Base-by-base conservation (phyloP, 2,888 invertebrate genomes). In the Agrochola circellaris region DNA sequence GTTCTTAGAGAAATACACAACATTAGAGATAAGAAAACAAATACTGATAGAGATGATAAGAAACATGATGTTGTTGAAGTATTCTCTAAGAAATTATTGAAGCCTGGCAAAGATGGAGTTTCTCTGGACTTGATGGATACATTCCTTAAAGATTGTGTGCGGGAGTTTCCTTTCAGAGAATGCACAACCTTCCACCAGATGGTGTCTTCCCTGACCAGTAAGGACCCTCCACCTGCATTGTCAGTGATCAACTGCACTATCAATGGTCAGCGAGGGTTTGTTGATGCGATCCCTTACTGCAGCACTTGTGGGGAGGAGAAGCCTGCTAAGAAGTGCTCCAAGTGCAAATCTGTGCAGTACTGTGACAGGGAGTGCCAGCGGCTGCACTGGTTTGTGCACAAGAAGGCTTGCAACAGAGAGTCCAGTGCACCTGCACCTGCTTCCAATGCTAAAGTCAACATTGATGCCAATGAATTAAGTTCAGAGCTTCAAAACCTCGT, bases 331-430 rank as follows among this genome's bases (percentile, higher is more conserved):
- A 99, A 99, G 93, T 99, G 99, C 94, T 98, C 99, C 17, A 98
- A 98, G 93, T 99, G 99, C 95, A 99, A 99, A 97, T 97, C 97
- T 77, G 99, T 99, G 72, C 98, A 98, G 92, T 99, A 99, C 93
- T 99, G 99, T 95, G 98, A 99, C 94, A 97, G 98, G 80, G 98
- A 98, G 91, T 99, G 99, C 93, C 99, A 99, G 94, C 98, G 99
- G 85, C 96, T 99, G 67, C 99, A 99, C 93, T 99, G 99, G 99
- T 98, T 98, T 91, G 97, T 98, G 90, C 99, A 99, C 93, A 99
- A 99, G 95, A 99, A 98, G 91, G 98, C 97, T 58, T 99, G 99
- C 91, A 97, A 98, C 78, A 96, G 98, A 83, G 97, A 98, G 81
- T 94, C 96, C 1, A 97, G 97, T 79, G 93, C 93, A 7, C 95